Conservation (phyloP, 92 coral and sea anemone genomes). For the Plumapathes pennacea region DNA sequence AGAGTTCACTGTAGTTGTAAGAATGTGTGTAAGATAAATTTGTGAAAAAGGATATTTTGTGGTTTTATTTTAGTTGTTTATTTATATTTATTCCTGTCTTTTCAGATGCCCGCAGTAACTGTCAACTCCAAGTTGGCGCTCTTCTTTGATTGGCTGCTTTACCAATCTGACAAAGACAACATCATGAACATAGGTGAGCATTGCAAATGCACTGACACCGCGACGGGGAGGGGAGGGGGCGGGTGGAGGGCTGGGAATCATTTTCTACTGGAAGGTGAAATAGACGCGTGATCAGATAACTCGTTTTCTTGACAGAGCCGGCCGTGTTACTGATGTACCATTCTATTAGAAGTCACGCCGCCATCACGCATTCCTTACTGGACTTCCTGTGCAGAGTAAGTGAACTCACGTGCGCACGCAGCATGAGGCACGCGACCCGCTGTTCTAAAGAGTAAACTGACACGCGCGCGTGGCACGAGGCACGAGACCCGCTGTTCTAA, state of each 20-base stretch:
- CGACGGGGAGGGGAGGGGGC: background rate
- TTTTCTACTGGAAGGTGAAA: background rate
- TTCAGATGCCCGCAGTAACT: slow-evolving; percentile 81
- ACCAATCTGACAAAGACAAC: slow-evolving; percentile 88
- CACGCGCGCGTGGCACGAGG: no score
- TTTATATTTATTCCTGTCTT: background rate
- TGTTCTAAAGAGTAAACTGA: no score
- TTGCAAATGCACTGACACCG: background rate
- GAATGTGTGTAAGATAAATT: no score
- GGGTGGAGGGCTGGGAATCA: background rate
- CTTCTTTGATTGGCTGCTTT: slow-evolving; percentile 96
- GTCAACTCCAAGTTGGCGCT: slow-evolving; percentile 91
- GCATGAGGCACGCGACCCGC: no score
- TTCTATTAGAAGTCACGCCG: slow-evolving; percentile 88
- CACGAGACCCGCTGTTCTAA: no score
- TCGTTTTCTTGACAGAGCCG: slow-evolving; percentile 62
- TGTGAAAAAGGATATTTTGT: no score
- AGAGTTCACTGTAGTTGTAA: no score
- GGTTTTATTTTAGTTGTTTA: no score
- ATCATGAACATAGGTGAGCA: slow-evolving; percentile 94
- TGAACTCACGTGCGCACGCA: no score
- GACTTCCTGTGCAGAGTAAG: slow-evolving; percentile 95
- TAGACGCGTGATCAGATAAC: background rate
- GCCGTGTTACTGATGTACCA: slow-evolving; percentile 97
- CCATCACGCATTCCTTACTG: slow-evolving; percentile 80